Evolutionary conservation across 2,113 vertebrate species (phyloP).

Genomic region (Microcebus tavaratra): DNA sequence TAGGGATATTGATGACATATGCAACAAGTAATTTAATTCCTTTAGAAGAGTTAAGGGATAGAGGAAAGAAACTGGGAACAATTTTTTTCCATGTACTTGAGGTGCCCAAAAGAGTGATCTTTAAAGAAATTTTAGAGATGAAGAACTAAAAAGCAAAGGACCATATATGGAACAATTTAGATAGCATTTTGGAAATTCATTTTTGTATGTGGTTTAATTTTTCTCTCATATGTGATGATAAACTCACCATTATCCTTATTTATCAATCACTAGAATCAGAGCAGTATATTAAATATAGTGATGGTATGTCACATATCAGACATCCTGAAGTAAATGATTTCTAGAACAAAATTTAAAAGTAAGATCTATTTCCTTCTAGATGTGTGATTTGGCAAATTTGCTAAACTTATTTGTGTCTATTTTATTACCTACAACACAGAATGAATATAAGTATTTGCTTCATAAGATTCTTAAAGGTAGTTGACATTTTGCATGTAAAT

Average conservation of each 20-base stretch:
- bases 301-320: background rate
- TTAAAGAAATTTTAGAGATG: background rate
- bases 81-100: background rate
- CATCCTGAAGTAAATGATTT: background rate
- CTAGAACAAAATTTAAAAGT: background rate
- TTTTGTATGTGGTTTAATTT: background rate
- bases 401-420: background rate
- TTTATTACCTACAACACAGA: background rate
- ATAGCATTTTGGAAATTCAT: background rate
- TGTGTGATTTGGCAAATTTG: background rate
- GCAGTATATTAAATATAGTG: background rate
- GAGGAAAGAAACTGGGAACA: background rate
- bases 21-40: background rate
- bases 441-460: background rate
- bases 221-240: background rate
- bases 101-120: background rate
- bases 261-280: background rate
- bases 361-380: background rate
- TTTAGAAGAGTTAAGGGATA: background rate
- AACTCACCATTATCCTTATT: background rate
- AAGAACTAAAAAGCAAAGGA: background rate
- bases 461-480: background rate
- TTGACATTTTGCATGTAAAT: background rate
- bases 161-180: background rate
- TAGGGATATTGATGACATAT: background rate